phyloP scores from a whole-genome alignment of 2,113 vertebrate species.

The Perccottus glenii region DNA sequence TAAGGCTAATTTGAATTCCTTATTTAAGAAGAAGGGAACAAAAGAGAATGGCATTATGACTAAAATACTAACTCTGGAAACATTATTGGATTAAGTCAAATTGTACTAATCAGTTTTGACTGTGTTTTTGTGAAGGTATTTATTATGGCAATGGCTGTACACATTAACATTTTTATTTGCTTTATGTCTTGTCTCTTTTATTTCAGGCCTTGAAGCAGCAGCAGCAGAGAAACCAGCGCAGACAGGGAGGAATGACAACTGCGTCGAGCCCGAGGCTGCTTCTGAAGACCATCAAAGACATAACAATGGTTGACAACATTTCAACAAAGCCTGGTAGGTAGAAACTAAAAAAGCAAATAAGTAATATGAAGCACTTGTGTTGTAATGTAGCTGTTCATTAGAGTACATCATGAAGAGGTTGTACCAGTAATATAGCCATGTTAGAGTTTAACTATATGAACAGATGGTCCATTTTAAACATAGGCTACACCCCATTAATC shows the following conservation, averaged over 20 bases:
- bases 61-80: no score
- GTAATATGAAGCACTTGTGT: not conserved
- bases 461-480: no score
- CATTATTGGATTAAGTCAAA: no score
- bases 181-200: conserved; percentile 14
- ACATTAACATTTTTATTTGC: conserved; percentile 19
- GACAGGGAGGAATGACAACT: conserved; percentile 83
- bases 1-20: conserved; percentile 36
- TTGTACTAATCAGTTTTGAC: not conserved
- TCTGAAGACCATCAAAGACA: conserved; percentile 87
- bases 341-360: not conserved
- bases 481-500: no score
- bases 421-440: no score
- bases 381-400: no score
- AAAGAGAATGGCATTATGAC: no score
- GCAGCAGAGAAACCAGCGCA: conserved; percentile 90
- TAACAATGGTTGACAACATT: conserved; percentile 67
- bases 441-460: no score
- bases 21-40: no score
- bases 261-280: conserved; percentile 85
- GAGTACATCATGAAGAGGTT: no score
- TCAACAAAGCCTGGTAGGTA: conserved; percentile 82
- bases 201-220: conserved; percentile 91
- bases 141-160: not conserved
- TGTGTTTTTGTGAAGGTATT: no score